Percentiles rank a stretch among this genome's conserved stretches.
Conservation (phyloP, 2,113 vertebrate genomes). For the Notothenia coriiceps region DNA sequence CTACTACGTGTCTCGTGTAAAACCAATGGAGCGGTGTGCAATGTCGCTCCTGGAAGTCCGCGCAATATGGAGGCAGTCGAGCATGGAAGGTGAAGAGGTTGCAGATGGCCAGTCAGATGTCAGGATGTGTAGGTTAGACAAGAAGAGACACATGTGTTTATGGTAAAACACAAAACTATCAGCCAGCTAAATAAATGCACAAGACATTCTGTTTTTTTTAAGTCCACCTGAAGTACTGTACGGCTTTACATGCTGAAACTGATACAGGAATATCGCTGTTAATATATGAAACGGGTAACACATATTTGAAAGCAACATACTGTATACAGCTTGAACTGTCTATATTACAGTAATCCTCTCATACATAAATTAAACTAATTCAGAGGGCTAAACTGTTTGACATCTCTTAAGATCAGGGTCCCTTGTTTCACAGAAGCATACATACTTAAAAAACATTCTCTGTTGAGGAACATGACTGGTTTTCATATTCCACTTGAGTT, state of each 20-base stretch:
- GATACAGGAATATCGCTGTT: not conserved
- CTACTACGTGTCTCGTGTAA: slow-evolving; percentile 52
- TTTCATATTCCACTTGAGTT: not conserved
- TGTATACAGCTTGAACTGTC: no score
- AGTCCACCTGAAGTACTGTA: slow-evolving; percentile 1
- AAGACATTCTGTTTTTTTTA: not conserved
- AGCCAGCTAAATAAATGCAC: not conserved
- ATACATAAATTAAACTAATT: no score
- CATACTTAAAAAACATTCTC: no score
- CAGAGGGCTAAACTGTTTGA: no score
- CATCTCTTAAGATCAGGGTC: no score
- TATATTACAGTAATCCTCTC: no score
- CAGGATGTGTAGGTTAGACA: not conserved
- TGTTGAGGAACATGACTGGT: no score
- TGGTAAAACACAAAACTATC: not conserved
- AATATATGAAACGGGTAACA: no score
- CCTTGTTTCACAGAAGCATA: no score
- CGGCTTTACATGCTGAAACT: not conserved
- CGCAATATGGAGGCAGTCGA: slow-evolving; percentile 71
- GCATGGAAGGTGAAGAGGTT: slow-evolving; percentile 47
- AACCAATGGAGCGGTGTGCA: slow-evolving; percentile 64
- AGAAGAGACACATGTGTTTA: not conserved
- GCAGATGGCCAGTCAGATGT: slow-evolving; percentile 24
- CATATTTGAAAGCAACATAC: no score
- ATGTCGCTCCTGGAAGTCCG: slow-evolving; percentile 47